Conservation (phyloP, 2,113 vertebrate genomes). For the Cottus gobio region DNA sequence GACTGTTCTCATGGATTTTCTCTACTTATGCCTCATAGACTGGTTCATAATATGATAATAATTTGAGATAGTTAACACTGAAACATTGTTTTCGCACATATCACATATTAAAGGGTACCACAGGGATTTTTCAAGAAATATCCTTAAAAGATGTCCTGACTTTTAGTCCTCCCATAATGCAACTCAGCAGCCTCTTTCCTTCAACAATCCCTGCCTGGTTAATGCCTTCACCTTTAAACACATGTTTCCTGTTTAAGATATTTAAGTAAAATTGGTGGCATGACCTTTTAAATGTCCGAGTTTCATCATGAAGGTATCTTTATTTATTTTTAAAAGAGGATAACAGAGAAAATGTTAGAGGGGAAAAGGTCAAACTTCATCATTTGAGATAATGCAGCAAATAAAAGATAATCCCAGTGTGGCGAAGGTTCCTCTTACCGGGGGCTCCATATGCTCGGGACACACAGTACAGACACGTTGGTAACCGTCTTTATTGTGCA, state of each 20-base stretch:
- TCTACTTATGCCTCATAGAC: neutral
- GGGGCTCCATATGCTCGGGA: no score
- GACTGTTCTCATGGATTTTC: constrained; percentile 19
- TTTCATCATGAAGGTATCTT: neutral
- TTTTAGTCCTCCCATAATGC: neutral
- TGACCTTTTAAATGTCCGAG: neutral
- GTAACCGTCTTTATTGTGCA: no score
- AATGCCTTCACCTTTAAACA: neutral
- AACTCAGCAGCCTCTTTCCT: neutral
- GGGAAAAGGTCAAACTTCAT: neutral
- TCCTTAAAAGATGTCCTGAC: neutral
- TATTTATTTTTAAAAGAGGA: neutral
- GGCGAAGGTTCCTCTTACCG: no score
- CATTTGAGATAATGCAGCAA: neutral
- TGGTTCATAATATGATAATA: neutral
- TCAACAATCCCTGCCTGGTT: neutral
- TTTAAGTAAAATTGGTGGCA: neutral
- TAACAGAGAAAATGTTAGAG: no score
- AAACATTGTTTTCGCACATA: no score
- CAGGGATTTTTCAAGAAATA: no score
- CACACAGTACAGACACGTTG: no score
- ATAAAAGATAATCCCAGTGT: neutral
- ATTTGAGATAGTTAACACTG: neutral
- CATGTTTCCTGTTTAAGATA: neutral
- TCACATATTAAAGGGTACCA: neutral